A percentile compares a stretch with the other conserved stretches of the same genome.
Conservation (phyloP, 2,113 vertebrate species). For the Esox niger region DNA sequence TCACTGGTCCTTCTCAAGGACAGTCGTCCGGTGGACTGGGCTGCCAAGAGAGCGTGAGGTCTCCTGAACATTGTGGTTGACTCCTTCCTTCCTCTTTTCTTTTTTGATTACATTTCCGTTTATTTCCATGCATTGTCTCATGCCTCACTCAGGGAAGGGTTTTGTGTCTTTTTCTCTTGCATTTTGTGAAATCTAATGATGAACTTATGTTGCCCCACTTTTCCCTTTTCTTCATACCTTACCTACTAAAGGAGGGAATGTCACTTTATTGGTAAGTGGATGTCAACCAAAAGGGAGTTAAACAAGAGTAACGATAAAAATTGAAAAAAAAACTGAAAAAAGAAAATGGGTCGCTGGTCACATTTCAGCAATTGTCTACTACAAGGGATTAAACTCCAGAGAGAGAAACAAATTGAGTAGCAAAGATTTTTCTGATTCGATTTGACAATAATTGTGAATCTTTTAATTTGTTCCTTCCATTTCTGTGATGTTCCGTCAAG, state of each 20-base stretch:
- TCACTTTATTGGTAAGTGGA: slow-evolving; percentile 99
- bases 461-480: slow-evolving; percentile 86
- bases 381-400: slow-evolving; percentile 84
- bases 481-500: slow-evolving; percentile 87
- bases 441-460: slow-evolving; percentile 95
- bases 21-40: not conserved
- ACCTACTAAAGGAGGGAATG: slow-evolving; percentile 99
- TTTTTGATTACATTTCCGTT: slow-evolving; percentile 71
- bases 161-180: slow-evolving; percentile 99
- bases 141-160: slow-evolving; percentile 84
- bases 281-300: slow-evolving; percentile 99
- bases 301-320: slow-evolving; percentile 79
- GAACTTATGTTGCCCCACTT: slow-evolving; percentile 99
- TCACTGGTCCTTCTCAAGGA: too few relatives aligned
- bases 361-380: slow-evolving; percentile 94
- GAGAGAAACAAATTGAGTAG: slow-evolving; percentile 84
- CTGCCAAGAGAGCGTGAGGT: slow-evolving; percentile 2
- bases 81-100: slow-evolving; percentile 62
- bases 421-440: slow-evolving; percentile 91
- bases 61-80: slow-evolving; percentile 42
- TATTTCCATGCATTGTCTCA: slow-evolving; percentile 74
- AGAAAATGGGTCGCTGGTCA: slow-evolving; percentile 94
- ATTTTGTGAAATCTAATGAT: slow-evolving; percentile 99
- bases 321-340: slow-evolving; percentile 68
- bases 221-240: slow-evolving; percentile 99